Evolutionary conservation across 1,140 invertebrate species (phyloP), one percentile per base, ranked within the genome.

Genomic region (Planococcus citri): DNA sequence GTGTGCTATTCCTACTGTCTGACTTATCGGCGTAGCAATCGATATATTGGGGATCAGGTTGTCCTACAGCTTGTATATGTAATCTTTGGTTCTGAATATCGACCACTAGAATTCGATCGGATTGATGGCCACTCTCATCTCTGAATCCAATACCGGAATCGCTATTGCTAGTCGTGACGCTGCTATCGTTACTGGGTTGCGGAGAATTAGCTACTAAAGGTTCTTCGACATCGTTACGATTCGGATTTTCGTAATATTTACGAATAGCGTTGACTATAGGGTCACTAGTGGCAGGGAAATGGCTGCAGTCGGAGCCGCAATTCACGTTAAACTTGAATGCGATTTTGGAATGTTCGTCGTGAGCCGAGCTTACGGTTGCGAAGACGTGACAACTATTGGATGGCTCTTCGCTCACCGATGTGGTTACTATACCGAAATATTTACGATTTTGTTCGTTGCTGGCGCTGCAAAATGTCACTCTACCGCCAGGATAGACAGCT

Each of bases 301-400:
- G 93, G 41, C 88, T 80, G 76, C 94, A 95, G 9, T 85, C 82
- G 69, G 83, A 79, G 1, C 88, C 89, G 76, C 91, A 94, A n/a
- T 82, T 80, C 60, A 94, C 83, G 74, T 86, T 85, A 79, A 94
- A 94, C 70, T 83, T 84, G 72, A 85, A 83, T 1, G 91, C 91
- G 77, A 87, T 84, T n/a, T 81, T 79, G 25, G 82, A 78, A 80
- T 97, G 94, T 33, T 87, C 84, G 38, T 82, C 82, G 77, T 95
- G 89, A 77, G 95, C 90, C 75, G 92, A 88, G 0, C 90, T 86
- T 76, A 97, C 92, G 17, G 95, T 89, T 72, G 91, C 92, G 78
- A 98, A 98, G 0, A 97, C 92, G 78, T 98, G 94, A 76, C 94
- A 97, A 41, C 93, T 95, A 76, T 91, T 92, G 14, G 91, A 92